These are phyloP conservation scores for Megaleporinus macrocephalus DNA, from an alignment of 2,113 vertebrate species.

Conservation along the genomic window DNA sequence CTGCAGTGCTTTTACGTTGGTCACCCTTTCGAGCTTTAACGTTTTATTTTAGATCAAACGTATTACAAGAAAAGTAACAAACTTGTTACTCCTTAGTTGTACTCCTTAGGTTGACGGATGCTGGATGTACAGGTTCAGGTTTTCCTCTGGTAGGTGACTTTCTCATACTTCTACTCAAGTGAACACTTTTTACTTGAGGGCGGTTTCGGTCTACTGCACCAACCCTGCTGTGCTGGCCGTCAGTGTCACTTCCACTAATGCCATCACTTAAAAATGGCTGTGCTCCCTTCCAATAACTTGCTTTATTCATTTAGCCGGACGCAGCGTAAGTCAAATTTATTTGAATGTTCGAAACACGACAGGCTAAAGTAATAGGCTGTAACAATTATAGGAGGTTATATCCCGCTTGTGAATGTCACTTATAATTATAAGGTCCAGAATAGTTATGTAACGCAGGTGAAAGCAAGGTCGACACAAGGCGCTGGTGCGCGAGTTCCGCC, in stretches of 20 bases:
- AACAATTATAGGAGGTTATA: conserved; percentile 1
- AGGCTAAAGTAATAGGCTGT: background rate
- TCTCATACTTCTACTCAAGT: too few relatives aligned
- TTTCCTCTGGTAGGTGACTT: too few relatives aligned
- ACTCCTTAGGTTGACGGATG: too few relatives aligned
- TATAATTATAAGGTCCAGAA: background rate
- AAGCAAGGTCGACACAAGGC: conserved; percentile 39
- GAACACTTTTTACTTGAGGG: too few relatives aligned
- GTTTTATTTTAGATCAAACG: too few relatives aligned
- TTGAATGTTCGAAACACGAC: background rate
- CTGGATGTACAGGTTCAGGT: too few relatives aligned
- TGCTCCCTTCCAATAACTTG: background rate
- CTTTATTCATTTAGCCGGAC: conserved; percentile 11
- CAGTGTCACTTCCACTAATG: conserved; percentile 19
- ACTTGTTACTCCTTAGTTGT: too few relatives aligned
- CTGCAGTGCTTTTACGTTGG: too few relatives aligned
- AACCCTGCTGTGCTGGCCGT: background rate
- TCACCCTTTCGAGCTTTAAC: too few relatives aligned
- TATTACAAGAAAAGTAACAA: too few relatives aligned
- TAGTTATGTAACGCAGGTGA: conserved; percentile 43
- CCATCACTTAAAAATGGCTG: conserved; percentile 16
- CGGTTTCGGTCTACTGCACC: background rate
- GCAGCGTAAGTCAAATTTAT: too few relatives aligned
- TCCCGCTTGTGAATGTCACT: conserved; percentile 11
- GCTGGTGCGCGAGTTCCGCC: conserved; percentile 25